Evolutionary conservation across 2,113 vertebrate species (phyloP).

Genomic region (Melanostigma gelatinosum): DNA sequence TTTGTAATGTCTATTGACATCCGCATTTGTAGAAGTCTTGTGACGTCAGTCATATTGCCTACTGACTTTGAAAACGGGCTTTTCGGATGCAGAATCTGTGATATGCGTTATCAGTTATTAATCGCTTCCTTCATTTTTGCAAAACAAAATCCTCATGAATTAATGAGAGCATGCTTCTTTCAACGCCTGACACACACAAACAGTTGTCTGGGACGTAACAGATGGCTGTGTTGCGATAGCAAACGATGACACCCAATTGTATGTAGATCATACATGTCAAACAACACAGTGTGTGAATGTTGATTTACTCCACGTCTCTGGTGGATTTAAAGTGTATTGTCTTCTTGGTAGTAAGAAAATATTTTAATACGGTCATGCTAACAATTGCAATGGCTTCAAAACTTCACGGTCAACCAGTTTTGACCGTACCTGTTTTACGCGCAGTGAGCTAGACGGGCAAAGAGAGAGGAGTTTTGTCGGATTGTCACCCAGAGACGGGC

Average conservation of each 20-base stretch:
- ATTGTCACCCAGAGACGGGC: conserved; percentile 38
- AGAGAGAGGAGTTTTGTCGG: neutral
- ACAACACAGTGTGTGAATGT: neutral
- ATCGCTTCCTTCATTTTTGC: neutral
- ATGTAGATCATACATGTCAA: neutral
- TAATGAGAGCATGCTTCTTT: conserved; percentile 5
- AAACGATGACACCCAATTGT: conserved; percentile 12
- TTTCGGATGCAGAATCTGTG: neutral
- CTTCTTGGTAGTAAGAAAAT: neutral
- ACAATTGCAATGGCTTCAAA: conserved; percentile 3
- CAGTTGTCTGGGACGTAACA: conserved; percentile 28
- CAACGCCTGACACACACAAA: conserved; percentile 22
- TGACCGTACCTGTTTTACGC: neutral
- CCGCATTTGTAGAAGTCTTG: neutral
- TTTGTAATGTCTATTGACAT: neutral
- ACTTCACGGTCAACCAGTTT: neutral
- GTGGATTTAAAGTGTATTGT: neutral
- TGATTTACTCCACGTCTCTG: neutral
- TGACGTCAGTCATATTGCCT: neutral
- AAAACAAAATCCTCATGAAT: conserved; percentile 22
- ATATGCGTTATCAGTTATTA: neutral
- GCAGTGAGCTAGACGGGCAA: neutral
- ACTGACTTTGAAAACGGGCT: neutral
- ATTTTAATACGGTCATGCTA: neutral
- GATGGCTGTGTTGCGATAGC: conserved; percentile 11